phyloP scores from a whole-genome alignment of 2,113 vertebrate genomes.

The Sardina pilchardus region DNA sequence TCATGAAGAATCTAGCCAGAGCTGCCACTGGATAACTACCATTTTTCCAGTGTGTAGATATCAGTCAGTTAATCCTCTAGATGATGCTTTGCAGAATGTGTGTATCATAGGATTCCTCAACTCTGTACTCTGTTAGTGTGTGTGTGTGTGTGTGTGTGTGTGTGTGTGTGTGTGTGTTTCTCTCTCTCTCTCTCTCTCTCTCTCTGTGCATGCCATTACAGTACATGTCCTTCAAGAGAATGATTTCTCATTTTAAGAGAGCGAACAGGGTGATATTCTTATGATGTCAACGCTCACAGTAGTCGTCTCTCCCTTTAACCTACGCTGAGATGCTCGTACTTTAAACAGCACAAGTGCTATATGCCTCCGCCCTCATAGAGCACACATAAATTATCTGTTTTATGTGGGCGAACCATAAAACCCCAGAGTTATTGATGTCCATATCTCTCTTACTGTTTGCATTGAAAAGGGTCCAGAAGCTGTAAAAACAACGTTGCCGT shows the following conservation, averaged over 20 bases:
- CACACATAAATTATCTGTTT: slow-evolving; percentile 40
- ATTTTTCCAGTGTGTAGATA: neutral
- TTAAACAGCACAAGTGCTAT: neutral
- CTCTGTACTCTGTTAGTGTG: neutral
- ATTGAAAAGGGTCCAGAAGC: slow-evolving; percentile 46
- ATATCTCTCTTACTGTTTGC: slow-evolving; percentile 46
- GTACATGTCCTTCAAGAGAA: neutral
- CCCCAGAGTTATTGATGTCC: slow-evolving; percentile 47
- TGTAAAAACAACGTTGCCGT: slow-evolving; percentile 52
- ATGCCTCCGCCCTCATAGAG: neutral
- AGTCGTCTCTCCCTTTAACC: neutral
- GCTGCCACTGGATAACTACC: no score
- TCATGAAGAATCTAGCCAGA: neutral
- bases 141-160: neutral
- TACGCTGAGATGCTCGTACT: neutral
- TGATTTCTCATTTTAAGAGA: neutral
- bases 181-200: no score
- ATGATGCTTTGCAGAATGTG: neutral
- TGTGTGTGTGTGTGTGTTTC: no score
- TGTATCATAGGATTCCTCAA: neutral
- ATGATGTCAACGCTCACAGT: neutral
- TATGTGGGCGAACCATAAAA: slow-evolving; percentile 38
- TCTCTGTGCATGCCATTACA: neutral
- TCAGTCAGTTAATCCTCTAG: neutral
- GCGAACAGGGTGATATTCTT: neutral